phyloP scores from a whole-genome alignment of 2,113 vertebrate genomes.

The Datnioides undecimradiatus region DNA sequence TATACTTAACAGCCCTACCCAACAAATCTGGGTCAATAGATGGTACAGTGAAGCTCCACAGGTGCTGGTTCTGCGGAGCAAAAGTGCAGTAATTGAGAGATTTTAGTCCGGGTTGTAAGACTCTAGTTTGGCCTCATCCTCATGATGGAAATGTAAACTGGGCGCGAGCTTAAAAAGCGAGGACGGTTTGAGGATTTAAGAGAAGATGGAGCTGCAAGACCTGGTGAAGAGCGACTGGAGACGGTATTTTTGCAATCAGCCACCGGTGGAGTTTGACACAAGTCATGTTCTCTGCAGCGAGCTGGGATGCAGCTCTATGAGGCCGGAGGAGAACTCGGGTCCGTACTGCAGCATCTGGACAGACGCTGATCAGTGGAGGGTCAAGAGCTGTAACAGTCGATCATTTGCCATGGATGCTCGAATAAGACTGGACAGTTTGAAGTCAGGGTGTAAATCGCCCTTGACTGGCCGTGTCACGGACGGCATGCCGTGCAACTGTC shows the following conservation, averaged over 20 bases:
- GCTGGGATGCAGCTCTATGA: constrained; percentile 1
- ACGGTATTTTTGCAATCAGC: constrained; percentile 17
- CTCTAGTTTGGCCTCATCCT: neutral
- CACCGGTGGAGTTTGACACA: constrained; percentile 4
- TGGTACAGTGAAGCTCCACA: constrained; percentile 1
- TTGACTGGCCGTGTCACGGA: neutral
- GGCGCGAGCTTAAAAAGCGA: neutral
- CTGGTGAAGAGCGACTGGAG: constrained; percentile 13
- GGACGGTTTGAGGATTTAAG: constrained; percentile 12
- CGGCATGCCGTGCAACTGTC: constrained; percentile 18
- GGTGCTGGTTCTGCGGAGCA: neutral
- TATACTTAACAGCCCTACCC: constrained; percentile 70
- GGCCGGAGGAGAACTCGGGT: constrained; percentile 15
- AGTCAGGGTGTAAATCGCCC: constrained; percentile 55
- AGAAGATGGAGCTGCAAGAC: constrained; percentile 63
- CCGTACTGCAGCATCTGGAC: constrained; percentile 36
- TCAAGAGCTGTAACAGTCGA: neutral
- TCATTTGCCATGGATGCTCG: constrained; percentile 70
- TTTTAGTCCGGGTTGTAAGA: neutral
- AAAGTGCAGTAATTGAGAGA: neutral
- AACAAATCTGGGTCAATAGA: constrained; percentile 70
- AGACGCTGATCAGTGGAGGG: constrained; percentile 4
- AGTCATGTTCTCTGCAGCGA: constrained; percentile 12
- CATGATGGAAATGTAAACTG: neutral
- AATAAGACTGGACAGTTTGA: constrained; percentile 63